Percentiles rank a stretch among this genome's conserved stretches.
Conservation (phyloP, 2,797 vertebrate species). For the Melanotaenia trifasciata region DNA sequence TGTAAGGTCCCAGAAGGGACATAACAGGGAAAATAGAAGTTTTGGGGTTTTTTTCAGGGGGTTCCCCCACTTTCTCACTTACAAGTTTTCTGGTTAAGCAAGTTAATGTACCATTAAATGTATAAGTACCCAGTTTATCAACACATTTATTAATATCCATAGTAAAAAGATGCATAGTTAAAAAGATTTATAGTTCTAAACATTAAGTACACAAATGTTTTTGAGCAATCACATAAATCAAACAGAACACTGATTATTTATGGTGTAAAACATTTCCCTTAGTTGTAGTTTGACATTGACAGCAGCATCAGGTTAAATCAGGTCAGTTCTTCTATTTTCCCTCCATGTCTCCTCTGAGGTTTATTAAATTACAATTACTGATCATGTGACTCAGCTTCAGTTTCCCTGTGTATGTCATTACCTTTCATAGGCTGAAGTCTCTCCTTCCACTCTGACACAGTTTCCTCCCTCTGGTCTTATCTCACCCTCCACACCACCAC, state of each 20-base stretch:
- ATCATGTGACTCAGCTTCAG: slow-evolving; percentile 25
- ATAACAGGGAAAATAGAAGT: slow-evolving; percentile 28
- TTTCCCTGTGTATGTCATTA: slow-evolving; percentile 55
- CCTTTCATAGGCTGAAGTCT: slow-evolving; percentile 64
- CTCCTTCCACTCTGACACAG: slow-evolving; percentile 56
- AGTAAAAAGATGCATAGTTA: background rate
- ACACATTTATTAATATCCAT: background rate
- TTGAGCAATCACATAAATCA: background rate
- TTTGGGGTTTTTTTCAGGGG: background rate
- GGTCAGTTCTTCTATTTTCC: background rate
- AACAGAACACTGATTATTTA: background rate
- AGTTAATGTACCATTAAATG: background rate
- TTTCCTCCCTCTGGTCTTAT: slow-evolving; percentile 49
- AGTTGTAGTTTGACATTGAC: background rate
- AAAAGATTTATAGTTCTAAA: background rate
- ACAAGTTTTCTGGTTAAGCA: background rate
- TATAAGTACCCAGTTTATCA: background rate
- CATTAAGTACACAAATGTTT: background rate
- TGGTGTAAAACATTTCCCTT: background rate
- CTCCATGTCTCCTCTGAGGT: slow-evolving; percentile 38
- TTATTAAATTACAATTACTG: background rate
- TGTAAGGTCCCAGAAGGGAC: slow-evolving; percentile 24
- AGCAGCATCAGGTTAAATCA: background rate
- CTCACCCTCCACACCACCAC: slow-evolving; percentile 26
- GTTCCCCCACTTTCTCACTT: background rate